These are phyloP conservation scores for Prosapia bicincta DNA, from an alignment of 2,888 invertebrate species.

Conservation along the genomic window DNA sequence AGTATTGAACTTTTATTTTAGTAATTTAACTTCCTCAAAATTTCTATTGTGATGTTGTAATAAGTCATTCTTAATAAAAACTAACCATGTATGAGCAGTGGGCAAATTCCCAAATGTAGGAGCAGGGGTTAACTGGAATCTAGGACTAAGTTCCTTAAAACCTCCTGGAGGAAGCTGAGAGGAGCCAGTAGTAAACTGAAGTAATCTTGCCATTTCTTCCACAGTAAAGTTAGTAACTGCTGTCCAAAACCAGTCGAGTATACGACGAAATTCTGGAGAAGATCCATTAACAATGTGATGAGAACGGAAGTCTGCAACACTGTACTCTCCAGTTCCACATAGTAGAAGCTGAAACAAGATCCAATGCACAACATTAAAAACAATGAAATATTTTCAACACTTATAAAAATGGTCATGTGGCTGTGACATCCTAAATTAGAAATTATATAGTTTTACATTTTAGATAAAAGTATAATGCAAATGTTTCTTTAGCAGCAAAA, in stretches of 20 bases:
- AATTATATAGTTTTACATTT: no score
- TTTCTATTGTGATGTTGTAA: no score
- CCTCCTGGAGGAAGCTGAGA: slow-evolving; percentile 89
- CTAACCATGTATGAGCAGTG: slow-evolving; percentile 89
- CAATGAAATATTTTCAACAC: no score
- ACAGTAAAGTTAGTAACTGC: slow-evolving; percentile 84
- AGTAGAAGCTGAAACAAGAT: slow-evolving; percentile 67
- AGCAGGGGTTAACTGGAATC: slow-evolving; percentile 88
- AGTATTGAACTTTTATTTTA: no score
- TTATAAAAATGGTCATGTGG: no score
- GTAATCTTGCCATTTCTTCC: slow-evolving; percentile 87
- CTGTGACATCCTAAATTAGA: no score
- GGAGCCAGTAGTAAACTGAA: slow-evolving; percentile 92
- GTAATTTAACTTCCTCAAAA: no score
- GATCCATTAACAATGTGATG: slow-evolving; percentile 82
- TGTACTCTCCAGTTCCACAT: slow-evolving; percentile 92
- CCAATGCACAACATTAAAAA: no score
- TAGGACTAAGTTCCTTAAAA: slow-evolving; percentile 83
- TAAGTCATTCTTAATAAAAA: no score
- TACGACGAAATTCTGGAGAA: slow-evolving; percentile 74
- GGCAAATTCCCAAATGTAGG: slow-evolving; percentile 88
- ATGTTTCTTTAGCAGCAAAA: no score
- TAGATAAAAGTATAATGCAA: no score
- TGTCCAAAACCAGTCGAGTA: slow-evolving; percentile 89
- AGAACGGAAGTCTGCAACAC: slow-evolving; percentile 82